Evolutionary conservation across 1,140 invertebrate species (phyloP).

Genomic region (Papilio dardanus): DNA sequence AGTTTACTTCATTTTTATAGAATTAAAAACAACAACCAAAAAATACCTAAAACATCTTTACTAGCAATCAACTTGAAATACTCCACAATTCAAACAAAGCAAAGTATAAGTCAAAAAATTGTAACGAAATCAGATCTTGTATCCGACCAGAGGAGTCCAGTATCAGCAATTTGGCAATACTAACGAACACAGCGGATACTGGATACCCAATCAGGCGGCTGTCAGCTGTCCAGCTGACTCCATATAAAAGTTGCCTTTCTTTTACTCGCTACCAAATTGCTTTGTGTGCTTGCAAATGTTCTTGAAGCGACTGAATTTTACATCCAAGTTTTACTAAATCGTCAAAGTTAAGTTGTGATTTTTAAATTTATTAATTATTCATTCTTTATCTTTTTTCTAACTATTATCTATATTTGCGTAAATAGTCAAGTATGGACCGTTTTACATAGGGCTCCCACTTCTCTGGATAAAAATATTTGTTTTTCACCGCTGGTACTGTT

Average conservation of each 20-base stretch:
- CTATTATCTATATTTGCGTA: background rate
- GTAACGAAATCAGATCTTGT: background rate
- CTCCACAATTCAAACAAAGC: background rate
- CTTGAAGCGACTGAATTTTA: conserved; percentile 3
- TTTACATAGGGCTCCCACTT: background rate
- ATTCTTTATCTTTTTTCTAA: background rate
- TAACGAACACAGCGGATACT: conserved; percentile 1
- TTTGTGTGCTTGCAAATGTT: background rate
- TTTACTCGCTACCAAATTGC: conserved; percentile 8
- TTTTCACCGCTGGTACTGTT: no score
- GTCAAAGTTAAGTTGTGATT: background rate
- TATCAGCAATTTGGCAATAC: background rate
- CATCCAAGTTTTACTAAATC: background rate
- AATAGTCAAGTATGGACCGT: background rate
- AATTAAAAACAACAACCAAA: no score
- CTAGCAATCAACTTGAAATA: no score
- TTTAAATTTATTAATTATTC: no score
- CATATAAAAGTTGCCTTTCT: conserved; percentile 6
- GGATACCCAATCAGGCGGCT: conserved; percentile 2
- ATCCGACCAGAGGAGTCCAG: background rate
- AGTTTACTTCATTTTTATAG: no score
- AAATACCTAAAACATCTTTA: no score
- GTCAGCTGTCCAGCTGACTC: background rate
- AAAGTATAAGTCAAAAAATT: background rate
- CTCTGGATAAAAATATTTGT: background rate